Percentiles rank a stretch among this genome's conserved stretches.
Conservation (phyloP, 2,888 invertebrate genomes). For the Heterodera filipjevi region DNA sequence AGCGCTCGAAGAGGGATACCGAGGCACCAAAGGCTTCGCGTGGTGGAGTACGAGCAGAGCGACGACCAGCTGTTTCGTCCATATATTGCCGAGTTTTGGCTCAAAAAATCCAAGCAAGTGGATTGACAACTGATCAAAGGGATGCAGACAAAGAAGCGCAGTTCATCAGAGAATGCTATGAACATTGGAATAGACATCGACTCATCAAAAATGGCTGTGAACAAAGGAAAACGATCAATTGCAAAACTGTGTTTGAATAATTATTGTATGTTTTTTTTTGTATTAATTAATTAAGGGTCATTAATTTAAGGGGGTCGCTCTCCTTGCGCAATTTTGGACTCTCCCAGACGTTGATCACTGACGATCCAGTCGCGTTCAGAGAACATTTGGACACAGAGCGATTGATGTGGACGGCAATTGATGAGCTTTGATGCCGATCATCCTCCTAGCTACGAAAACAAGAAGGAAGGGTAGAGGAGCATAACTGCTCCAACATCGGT, state of each 20-base stretch:
- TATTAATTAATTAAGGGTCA: neutral
- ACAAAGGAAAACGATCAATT: conserved; percentile 11
- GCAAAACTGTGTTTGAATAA: conserved; percentile 21
- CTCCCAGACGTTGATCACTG: conserved; percentile 12
- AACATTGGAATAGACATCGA: conserved; percentile 23
- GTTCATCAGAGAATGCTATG: conserved; percentile 15
- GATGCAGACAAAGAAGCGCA: neutral
- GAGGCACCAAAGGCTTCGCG: conserved; percentile 21
- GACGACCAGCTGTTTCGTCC: conserved; percentile 14
- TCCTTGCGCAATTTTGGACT: conserved; percentile 15
- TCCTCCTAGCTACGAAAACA: neutral
- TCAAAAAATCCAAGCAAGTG: conserved; percentile 14
- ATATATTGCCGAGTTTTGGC: conserved; percentile 21
- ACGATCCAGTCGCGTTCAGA: neutral
- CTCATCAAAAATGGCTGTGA: conserved; percentile 4
- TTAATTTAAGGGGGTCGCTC: conserved; percentile 17
- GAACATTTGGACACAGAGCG: conserved; percentile 13
- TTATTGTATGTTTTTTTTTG: neutral
- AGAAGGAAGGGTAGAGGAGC: conserved; percentile 15
- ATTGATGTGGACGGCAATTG: conserved; percentile 2
- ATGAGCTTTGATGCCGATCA: conserved; percentile 1
- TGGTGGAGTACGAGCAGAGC: conserved; percentile 15
- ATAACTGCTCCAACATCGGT: conserved; percentile 1
- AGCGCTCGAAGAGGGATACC: conserved; percentile 18
- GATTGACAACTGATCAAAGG: conserved; percentile 11